Evolutionary conservation across 2,888 invertebrate species (phyloP), one percentile per base, ranked within the genome.

Genomic region (Cacoxenus indagator): DNA sequence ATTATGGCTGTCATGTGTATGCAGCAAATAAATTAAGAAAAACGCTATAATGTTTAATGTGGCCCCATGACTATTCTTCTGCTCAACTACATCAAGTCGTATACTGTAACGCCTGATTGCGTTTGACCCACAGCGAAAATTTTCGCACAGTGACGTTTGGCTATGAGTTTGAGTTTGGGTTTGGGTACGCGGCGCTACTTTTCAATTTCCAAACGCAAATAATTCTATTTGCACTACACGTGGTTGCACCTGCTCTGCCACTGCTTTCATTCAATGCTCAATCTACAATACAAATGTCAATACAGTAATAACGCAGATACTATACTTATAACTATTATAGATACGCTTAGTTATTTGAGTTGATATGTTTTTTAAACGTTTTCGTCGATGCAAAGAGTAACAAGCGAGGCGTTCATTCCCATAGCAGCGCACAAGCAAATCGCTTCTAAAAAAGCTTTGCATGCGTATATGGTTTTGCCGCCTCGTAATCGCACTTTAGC

Each of bases 1-100:
- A 55, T 55, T 55, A 55, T 55, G 27, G 55, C 55, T 55, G 55
- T 55, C 55, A 55, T 55, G 55, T 55, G 55, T 51, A n/a, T 14
- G 48, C 48, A 11, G 55, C 55, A 55, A 55, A 55, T 55, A 55
- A 55, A 55, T 55, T 55, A 55, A 55, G 26, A 55, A 55, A n/a
- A n/a, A n/a, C n/a, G n/a, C n/a, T n/a, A n/a, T n/a, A n/a, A n/a
- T n/a, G n/a, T n/a, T n/a, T 55, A 55, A 55, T 55, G 55, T 55
- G 24, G 55, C 55, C 19, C 11, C 55, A 55, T 55, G 55, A 26
- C 26, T 55, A 26, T 55, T 55, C 26, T 55, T 24, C 22, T n/a
- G 54, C 54, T 55, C 19, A 22, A 26, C 54, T 55, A 26, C 26
- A 9, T 8, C 46, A 46, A 11, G 46, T 4, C 14, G 26, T 9